These are phyloP conservation scores for Myanophis thanlyinensis DNA, from an alignment of 2,113 vertebrate species.

Conservation along the genomic window DNA sequence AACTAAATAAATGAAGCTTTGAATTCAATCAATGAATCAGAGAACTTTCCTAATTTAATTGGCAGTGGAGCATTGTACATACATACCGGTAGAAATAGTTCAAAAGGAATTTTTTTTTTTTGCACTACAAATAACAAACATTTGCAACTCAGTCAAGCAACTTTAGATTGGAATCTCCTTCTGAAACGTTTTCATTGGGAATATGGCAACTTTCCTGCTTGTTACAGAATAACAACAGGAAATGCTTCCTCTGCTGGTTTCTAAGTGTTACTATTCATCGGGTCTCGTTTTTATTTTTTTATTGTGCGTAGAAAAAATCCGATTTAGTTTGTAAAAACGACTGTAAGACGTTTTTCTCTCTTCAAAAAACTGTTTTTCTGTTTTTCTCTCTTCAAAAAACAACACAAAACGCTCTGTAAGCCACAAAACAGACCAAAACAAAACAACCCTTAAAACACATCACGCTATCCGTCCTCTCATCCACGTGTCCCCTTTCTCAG, in stretches of 20 bases:
- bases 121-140: neutral
- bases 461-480: neutral
- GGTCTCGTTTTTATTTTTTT: neutral
- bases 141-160: neutral
- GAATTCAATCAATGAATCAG: neutral
- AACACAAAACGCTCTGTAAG: neutral
- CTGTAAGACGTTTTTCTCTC: neutral
- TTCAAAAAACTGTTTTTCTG: too few species aligned
- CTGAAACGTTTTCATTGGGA: neutral
- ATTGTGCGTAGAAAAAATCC: neutral
- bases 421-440: rapidly evolving
- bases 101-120: neutral
- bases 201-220: neutral
- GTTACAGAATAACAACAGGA: neutral
- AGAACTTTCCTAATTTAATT: neutral
- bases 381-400: neutral
- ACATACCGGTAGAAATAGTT: too few species aligned
- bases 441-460: neutral
- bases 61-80: neutral
- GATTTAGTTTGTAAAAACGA: neutral
- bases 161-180: neutral
- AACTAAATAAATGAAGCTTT: neutral
- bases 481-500: slow-evolving; percentile 58
- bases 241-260: neutral
- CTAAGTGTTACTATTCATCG: neutral